Percentiles rank a stretch among this genome's conserved stretches.
phyloP scores from a whole-genome alignment of 2,797 vertebrate genomes.

The Helicolenus hilgendorfi region DNA sequence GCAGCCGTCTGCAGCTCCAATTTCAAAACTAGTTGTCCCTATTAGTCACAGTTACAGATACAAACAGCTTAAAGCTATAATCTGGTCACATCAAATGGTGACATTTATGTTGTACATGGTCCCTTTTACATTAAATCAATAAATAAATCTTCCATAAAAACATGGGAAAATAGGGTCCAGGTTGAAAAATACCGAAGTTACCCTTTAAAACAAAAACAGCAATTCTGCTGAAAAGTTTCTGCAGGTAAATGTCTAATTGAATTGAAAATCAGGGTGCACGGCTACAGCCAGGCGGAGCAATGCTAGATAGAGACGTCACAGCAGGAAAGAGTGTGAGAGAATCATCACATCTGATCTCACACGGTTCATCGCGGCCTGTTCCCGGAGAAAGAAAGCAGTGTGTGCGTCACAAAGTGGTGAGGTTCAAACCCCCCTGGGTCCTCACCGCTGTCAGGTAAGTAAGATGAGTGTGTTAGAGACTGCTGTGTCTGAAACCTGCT shows the following conservation, averaged over 20 bases:
- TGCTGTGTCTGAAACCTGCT: neutral
- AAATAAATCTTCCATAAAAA: too few species aligned
- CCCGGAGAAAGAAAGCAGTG: neutral
- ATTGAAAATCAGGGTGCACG: neutral
- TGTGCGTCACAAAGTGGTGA: neutral
- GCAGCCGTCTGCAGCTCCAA: too few species aligned
- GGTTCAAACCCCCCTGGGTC: constrained; percentile 10
- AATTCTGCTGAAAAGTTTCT: neutral
- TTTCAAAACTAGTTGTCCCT: too few species aligned
- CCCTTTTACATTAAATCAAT: too few species aligned
- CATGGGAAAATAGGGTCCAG: too few species aligned
- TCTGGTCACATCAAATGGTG: too few species aligned
- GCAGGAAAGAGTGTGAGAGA: neutral
- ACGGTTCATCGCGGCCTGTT: neutral
- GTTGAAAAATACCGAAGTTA: too few species aligned
- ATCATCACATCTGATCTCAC: neutral
- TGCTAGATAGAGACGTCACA: neutral
- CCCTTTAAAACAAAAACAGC: too few species aligned
- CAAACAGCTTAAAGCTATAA: too few species aligned
- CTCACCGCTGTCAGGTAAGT: neutral
- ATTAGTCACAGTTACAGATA: too few species aligned
- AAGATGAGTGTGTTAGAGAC: neutral
- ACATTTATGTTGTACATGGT: too few species aligned
- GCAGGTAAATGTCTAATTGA: neutral
- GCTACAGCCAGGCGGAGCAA: neutral